Percentiles rank a stretch among this genome's conserved stretches.
phyloP scores from a whole-genome alignment of 1,140 invertebrate species.

The Drosophila oshimai region DNA sequence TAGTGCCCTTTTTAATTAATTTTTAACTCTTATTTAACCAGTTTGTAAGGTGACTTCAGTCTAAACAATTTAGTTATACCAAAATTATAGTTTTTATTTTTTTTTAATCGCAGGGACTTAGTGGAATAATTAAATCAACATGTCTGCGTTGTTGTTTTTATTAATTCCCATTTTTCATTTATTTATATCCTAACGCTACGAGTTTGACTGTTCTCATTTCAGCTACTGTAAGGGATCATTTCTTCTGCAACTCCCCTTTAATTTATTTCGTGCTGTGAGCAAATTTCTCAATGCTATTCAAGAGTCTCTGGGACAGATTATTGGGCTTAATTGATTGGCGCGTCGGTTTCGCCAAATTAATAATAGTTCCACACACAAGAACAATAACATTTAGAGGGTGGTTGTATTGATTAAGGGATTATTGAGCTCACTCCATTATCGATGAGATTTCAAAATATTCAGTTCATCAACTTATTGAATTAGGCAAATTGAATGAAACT shows the following conservation, averaged over 20 bases:
- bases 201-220: neutral
- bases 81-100: too few species aligned
- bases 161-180: too few species aligned
- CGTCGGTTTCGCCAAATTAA: constrained; percentile 27
- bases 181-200: too few species aligned
- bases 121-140: too few species aligned
- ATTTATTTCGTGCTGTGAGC: constrained; percentile 12
- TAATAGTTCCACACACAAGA: constrained; percentile 25
- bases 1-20: too few species aligned
- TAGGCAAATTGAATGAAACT: constrained; percentile 23
- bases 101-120: too few species aligned
- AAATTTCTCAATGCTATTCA: constrained; percentile 12
- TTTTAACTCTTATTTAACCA: too few species aligned
- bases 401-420: constrained; percentile 29
- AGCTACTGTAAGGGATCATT: neutral
- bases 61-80: too few species aligned
- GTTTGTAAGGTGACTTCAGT: too few species aligned
- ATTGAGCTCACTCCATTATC: neutral
- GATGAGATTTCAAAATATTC: constrained; percentile 2
- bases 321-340: constrained; percentile 53
- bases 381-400: constrained; percentile 1
- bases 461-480: constrained; percentile 5
- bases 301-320: constrained; percentile 26
- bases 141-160: too few species aligned
- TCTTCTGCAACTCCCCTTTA: neutral